phyloP scores from a whole-genome alignment of 2,797 vertebrate species.

The Trichosurus vulpecula region DNA sequence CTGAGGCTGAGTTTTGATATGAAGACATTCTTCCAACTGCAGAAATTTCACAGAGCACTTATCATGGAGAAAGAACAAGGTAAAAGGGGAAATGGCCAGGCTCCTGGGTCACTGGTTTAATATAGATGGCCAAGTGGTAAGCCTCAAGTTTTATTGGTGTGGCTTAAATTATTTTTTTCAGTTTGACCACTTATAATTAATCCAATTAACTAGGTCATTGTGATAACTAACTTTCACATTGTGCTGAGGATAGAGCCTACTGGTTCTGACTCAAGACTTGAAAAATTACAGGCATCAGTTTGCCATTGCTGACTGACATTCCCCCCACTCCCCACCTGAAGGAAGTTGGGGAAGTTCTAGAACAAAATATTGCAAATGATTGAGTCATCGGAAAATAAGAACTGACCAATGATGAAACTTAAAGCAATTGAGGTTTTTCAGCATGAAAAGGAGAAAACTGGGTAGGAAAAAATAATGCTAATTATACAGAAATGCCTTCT shows the following conservation, averaged over 20 bases:
- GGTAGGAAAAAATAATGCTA: neutral
- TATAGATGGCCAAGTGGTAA: neutral
- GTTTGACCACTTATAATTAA: neutral
- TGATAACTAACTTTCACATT: neutral
- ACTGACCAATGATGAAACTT: neutral
- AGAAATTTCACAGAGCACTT: neutral
- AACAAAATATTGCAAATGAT: constrained; percentile 16
- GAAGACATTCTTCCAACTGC: neutral
- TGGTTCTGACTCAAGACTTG: neutral
- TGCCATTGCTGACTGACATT: neutral
- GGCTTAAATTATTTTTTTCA: neutral
- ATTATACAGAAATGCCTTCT: neutral
- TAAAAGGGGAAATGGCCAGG: neutral
- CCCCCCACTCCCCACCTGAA: neutral
- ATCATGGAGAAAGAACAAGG: neutral
- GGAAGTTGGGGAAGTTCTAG: neutral
- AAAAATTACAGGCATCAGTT: neutral
- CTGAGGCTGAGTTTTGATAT: neutral
- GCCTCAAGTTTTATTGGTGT: neutral
- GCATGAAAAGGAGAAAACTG: constrained; percentile 27
- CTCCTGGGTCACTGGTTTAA: neutral
- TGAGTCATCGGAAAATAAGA: neutral
- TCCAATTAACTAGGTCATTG: neutral
- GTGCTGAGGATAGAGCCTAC: neutral
- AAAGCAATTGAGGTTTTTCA: constrained; percentile 17